phyloP scores from a whole-genome alignment of 2,797 vertebrate species.

The Smutsia temminckii region DNA sequence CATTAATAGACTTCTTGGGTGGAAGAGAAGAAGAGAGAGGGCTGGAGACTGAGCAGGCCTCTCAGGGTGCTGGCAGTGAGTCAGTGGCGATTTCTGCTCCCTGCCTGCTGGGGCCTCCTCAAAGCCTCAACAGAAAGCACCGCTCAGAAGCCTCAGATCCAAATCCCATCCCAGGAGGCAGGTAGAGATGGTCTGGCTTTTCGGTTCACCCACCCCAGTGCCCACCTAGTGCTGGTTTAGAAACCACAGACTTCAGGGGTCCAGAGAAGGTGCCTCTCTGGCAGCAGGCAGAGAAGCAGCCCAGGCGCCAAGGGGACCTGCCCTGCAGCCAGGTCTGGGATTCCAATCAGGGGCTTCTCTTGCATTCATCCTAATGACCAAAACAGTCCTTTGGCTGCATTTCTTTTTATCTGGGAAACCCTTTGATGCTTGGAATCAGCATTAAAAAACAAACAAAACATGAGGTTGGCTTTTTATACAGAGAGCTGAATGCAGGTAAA shows the following conservation, averaged over 20 bases:
- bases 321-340: background rate
- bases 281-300: background rate
- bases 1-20: background rate
- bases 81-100: accelerated
- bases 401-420: background rate
- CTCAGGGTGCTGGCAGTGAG: background rate
- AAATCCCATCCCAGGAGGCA: background rate
- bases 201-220: no score
- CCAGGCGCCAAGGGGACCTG: accelerated
- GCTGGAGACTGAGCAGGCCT: background rate
- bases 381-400: background rate
- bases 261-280: background rate
- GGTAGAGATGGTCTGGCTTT: background rate
- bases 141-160: background rate
- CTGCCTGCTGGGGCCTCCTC: background rate
- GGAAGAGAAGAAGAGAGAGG: background rate
- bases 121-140: background rate
- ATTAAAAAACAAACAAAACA: background rate
- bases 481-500: background rate
- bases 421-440: background rate
- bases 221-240: background rate
- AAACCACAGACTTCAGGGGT: background rate
- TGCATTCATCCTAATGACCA: background rate
- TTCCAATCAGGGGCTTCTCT: no score
- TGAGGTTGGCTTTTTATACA: background rate